Base-by-base conservation (phyloP, 2,113 vertebrate genomes). In the Clarias gariepinus region DNA sequence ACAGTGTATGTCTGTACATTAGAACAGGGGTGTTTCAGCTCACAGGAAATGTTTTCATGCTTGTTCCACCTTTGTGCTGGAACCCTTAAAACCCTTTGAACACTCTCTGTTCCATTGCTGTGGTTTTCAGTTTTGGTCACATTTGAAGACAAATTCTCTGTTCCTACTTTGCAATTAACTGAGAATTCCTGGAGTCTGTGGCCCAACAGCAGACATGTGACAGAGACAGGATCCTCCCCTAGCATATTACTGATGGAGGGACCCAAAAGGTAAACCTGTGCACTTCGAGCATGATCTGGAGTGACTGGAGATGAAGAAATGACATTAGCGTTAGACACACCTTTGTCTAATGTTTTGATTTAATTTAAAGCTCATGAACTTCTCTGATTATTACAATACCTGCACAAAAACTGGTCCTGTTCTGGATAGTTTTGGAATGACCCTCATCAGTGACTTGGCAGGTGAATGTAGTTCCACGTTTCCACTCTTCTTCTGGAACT, bases 91-190 rank as follows among this genome's bases (percentile, higher is more conserved):
- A 81, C 86, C 60, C 91, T 93, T 47, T 7, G 33, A 6, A 88
- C 16, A 77, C 93, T 94, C 81, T 94, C 81, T 30, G 94, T 93
- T 6, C 93, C 92, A 68, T 95, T 94, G 8, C 6, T 28, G 55
- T 94, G 90, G 23, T 36, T 87, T 57, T 28, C 55, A 4, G 0
- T 0, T 66, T 86, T 85, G 2, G 5, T 2, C 15, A 21, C 23
- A 36, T 33, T 18, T 0, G 0, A 0, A 15, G 76, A 25, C 3
- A 63, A 0, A 18, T 0, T 23, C 0, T 0, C 41, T 6, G 69
- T 92, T 66, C 41, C 86, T 41, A 91, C 71, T 91, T 74, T 94
- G 94, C 95, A 95, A 7, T 58, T 85, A 58, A 47, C 47, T 47
- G 47, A 47, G 47, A 47, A 47, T 6, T 47, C 47, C 47, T 47